A percentile compares a stretch with the other conserved stretches of the same genome.
phyloP scores from a whole-genome alignment of 2,113 vertebrate genomes.

The Cololabis saira region DNA sequence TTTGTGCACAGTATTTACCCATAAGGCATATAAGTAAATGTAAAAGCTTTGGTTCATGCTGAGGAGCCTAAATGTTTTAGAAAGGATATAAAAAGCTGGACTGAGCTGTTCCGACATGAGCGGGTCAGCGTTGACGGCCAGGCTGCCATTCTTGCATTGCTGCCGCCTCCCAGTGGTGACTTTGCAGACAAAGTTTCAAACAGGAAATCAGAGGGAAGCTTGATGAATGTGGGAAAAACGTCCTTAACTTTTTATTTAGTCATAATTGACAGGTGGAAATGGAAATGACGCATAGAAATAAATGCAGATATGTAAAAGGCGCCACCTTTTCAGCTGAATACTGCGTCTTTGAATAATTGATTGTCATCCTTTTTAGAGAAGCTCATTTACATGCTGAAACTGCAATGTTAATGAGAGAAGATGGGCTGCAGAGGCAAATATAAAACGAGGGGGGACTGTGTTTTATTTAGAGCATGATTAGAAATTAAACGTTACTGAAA shows the following conservation, averaged over 20 bases:
- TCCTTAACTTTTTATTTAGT: neutral
- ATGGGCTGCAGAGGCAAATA: neutral
- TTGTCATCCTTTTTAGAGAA: neutral
- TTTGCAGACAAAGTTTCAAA: neutral
- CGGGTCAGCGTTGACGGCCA: neutral
- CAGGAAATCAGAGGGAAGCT: neutral
- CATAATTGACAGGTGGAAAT: too few relatives aligned
- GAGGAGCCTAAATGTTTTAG: neutral
- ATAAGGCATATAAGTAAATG: neutral
- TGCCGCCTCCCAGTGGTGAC: slow-evolving; percentile 33
- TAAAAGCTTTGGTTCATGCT: neutral
- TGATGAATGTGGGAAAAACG: neutral
- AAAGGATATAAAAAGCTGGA: neutral
- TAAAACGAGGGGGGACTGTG: neutral
- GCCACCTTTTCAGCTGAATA: too few relatives aligned
- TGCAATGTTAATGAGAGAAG: neutral
- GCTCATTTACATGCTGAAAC: neutral
- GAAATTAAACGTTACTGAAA: neutral
- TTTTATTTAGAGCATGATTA: neutral
- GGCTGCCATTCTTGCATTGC: neutral
- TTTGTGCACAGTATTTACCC: neutral
- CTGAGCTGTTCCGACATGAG: neutral
- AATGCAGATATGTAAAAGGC: too few relatives aligned
- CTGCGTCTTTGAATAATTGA: too few relatives aligned
- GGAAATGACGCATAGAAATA: too few relatives aligned